A percentile compares a stretch with the other conserved stretches of the same genome.
phyloP scores from a whole-genome alignment of 2,888 invertebrate species.

The Oligia strigilis region DNA sequence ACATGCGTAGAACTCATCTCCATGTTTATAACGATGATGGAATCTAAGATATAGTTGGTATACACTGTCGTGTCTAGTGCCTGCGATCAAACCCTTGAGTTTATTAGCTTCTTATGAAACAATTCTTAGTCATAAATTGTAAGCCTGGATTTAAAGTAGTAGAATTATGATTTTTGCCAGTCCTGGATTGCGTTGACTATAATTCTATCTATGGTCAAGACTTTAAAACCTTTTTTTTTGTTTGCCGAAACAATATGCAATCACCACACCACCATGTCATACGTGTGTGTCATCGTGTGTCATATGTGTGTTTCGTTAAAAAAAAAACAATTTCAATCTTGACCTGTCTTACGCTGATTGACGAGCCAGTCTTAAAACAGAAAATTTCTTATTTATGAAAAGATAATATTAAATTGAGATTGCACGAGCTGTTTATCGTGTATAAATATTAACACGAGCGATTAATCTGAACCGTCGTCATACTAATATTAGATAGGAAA shows the following conservation, averaged over 20 bases:
- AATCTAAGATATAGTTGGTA: constrained; percentile 8
- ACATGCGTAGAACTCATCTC: constrained; percentile 47
- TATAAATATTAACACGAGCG: constrained; percentile 38
- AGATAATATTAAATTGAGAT: constrained; percentile 13
- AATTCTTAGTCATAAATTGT: neutral
- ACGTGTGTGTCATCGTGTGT: no score
- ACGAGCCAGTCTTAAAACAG: neutral
- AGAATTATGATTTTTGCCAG: neutral
- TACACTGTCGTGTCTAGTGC: neutral
- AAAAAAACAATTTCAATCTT: neutral
- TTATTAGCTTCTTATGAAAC: neutral
- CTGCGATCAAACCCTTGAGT: neutral
- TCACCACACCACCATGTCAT: neutral
- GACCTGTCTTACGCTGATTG: neutral
- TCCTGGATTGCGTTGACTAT: neutral
- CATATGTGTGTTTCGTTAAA: neutral
- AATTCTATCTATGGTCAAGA: neutral
- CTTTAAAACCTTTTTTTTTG: neutral
- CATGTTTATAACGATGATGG: constrained; percentile 41
- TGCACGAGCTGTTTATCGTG: constrained; percentile 14
- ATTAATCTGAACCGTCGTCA: constrained; percentile 43
- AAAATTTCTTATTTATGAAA: constrained; percentile 12
- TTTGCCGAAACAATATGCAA: neutral
- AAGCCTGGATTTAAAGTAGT: neutral
- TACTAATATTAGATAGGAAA: constrained; percentile 43